Conservation (phyloP, 2,113 vertebrate species). For the Trogon melanurus region DNA sequence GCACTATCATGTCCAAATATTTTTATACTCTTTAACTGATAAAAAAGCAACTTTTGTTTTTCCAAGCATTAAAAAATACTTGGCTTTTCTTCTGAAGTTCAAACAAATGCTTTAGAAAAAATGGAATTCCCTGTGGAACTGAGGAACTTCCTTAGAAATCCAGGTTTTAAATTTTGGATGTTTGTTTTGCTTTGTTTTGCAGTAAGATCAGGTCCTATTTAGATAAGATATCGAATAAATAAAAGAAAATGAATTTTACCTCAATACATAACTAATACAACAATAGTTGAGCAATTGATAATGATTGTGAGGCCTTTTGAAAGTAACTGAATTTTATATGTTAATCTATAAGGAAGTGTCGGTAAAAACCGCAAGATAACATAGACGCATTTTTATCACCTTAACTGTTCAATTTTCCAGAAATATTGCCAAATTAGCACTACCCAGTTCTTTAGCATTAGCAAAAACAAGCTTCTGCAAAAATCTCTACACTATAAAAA, state of each 20-base stretch:
- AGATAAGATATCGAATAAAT: not conserved
- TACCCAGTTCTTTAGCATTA: not conserved
- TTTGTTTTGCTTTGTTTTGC: not conserved
- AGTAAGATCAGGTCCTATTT: not conserved
- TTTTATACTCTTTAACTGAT: not conserved
- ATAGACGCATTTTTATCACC: not conserved
- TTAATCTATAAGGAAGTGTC: not conserved
- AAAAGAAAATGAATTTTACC: not conserved
- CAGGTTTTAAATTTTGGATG: not conserved
- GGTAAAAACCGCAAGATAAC: not conserved
- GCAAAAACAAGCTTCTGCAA: not conserved
- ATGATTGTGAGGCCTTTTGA: not conserved
- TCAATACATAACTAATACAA: not conserved
- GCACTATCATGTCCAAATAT: not conserved
- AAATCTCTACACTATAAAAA: not conserved
- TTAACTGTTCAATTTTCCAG: not conserved
- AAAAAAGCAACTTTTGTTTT: not conserved
- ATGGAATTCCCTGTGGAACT: not conserved
- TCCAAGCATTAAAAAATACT: not conserved
- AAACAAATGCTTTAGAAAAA: not conserved
- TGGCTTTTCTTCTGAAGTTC: not conserved
- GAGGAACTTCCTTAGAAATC: not conserved
- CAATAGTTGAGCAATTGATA: not conserved
- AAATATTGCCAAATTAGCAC: not conserved
- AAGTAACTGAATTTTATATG: not conserved